Evolutionary conservation across 2,888 invertebrate genomes (phyloP), one percentile per base, ranked within the genome.

Genomic region (Cenopis cana): DNA sequence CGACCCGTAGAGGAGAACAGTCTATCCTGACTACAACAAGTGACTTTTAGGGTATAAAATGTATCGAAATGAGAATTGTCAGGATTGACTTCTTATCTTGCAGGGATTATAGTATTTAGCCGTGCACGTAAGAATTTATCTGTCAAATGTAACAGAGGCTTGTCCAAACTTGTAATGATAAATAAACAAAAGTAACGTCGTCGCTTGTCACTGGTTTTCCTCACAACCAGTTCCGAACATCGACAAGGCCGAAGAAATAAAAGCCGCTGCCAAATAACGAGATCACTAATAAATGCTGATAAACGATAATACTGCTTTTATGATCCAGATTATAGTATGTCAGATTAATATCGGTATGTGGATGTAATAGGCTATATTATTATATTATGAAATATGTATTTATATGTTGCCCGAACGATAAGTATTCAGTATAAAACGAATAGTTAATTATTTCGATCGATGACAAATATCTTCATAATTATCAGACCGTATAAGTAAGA

Each of bases 251-350:
- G 56, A 50, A 50, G 24, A 41, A 18, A 36, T 52, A 64, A 64
- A 64, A 36, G 52, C 36, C 64, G 20, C n/a, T 38, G 52, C 52
- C 36, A 52, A 54, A 65, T 65, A 59, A 70, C 10, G 59, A 46
- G 65, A 64, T 38, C 64, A 41, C 17, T 50, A 36, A 46, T 66
- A 67, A 57, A 67, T 8, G 49, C 69, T 64, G 65, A 70, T 70
- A 65, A 70, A 65, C 29, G 65, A 46, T 70, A 52, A 65, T 69
- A 54, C n/a, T 50, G 17, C 24, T 46, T 70, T 70, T 65, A 70
- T 54, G 41, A 49, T 46, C 50, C 54, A 14, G 65, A 70, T 69
- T 50, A 49, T 57, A 18, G 62, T 50, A 18, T 10, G n/a, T 11
- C 20, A 56, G 68, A 69, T 61, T 46, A 38, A 18, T 52, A 62